Evolutionary conservation across 2,797 vertebrate species (phyloP).

Genomic region (Coracias cyanogaster): DNA sequence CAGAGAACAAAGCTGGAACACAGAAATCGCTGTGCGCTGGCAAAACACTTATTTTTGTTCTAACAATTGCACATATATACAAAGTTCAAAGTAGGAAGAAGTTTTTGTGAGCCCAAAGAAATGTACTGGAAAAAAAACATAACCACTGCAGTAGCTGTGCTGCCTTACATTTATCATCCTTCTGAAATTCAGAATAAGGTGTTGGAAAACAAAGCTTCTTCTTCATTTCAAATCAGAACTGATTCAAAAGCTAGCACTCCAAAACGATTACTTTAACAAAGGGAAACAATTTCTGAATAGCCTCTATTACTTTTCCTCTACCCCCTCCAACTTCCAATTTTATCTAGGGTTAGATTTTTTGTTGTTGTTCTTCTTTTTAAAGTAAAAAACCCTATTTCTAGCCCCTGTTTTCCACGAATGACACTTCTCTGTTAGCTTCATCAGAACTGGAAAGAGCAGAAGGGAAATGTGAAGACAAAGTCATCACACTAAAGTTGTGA

Average conservation of each 20-base stretch:
- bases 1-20: constrained; percentile 10
- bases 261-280: background rate
- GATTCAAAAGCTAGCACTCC: background rate
- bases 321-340: background rate
- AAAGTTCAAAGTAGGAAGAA: background rate
- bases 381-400: background rate
- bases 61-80: background rate
- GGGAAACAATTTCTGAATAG: background rate
- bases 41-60: background rate
- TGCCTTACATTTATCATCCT: background rate
- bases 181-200: background rate
- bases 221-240: background rate
- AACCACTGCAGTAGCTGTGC: background rate
- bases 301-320: background rate
- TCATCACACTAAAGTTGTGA: background rate
- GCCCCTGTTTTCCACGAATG: background rate
- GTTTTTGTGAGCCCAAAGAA: background rate
- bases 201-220: background rate
- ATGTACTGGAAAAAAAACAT: background rate
- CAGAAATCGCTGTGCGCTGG: background rate
- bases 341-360: background rate
- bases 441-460: background rate
- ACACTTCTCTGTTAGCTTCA: background rate
- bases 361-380: background rate
- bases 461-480: background rate